Evolutionary conservation across 2,888 invertebrate species (phyloP), one percentile per base, ranked within the genome.

Genomic region (Epistrophe grossulariae): DNA sequence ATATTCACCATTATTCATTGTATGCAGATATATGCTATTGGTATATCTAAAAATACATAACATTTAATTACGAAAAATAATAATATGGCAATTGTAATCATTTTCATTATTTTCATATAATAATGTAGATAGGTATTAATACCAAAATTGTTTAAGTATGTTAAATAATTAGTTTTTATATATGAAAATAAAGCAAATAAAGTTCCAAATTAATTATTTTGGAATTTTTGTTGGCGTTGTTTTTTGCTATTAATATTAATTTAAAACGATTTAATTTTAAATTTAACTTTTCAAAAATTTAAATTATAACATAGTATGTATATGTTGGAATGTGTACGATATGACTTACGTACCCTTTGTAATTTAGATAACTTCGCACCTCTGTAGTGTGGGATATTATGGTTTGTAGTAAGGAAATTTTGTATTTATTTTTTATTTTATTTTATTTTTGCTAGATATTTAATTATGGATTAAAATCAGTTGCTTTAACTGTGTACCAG

Each of bases 91-190:
- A 62, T 43, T 62, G 62, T n/a, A 43, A 62, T 43, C 4, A 64
- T 64, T 48, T n/a, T 45, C 24, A 64, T 64, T 48, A 28, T 64
- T 48, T 48, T 9, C 43, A 62, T 15, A 62, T 24, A 9, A 40
- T 62, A 62, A 38, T 38, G 11, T 11, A 9, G 11, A 11, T 8
- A 7, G 1, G 0, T 8, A 15, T 45, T 43, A 15, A 64, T 45
- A n/a, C 17, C 7, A 11, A 45, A 64, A 64, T 48, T 31, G 28
- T 64, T 45, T 48, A 13, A 31, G 64, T 31, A 10, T 64, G 31
- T n/a, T 45, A 17, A 64, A 45, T 64, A 64, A 48, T 64, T 48
- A 31, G 28, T 48, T 64, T 64, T 64, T 48, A 64, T 64, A 64
- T 64, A 31, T 64, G 28, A 45, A 64, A 62, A 40, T 24, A 19